These are phyloP conservation scores for Cercopithecus mona DNA, from an alignment of 2,113 vertebrate species.

Conservation along the genomic window DNA sequence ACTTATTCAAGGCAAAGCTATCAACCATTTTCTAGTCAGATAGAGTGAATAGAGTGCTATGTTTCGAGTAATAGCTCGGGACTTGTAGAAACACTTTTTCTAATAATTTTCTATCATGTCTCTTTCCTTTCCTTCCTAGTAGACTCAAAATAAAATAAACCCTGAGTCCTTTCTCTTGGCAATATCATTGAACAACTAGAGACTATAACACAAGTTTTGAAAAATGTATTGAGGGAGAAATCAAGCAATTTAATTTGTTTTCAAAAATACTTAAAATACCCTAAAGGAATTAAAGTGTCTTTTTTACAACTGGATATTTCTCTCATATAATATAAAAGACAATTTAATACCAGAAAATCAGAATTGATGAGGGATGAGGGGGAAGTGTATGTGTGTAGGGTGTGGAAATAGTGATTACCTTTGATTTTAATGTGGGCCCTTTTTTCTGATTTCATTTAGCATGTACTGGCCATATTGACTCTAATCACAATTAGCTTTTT, in stretches of 20 bases:
- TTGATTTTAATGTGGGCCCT: not conserved
- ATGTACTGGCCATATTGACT: not conserved
- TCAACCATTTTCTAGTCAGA: not conserved
- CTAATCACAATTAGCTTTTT: not conserved
- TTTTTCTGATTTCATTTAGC: slow-evolving; percentile 8
- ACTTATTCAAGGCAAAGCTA: slow-evolving; percentile 11
- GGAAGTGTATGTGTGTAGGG: rapidly evolving
- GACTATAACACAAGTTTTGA: not conserved
- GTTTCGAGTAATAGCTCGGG: slow-evolving; percentile 22
- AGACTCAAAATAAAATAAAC: slow-evolving; percentile 22
- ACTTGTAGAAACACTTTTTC: not conserved
- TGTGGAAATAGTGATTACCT: not conserved
- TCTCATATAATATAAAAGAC: not conserved
- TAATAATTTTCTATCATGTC: slow-evolving; percentile 14
- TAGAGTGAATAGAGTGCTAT: not conserved
- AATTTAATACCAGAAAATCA: not conserved
- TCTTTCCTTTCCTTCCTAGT: slow-evolving; percentile 21
- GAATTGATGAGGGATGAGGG: not conserved
- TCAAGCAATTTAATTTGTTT: slow-evolving; percentile 2
- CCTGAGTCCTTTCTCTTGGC: not conserved
- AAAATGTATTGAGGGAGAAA: not conserved
- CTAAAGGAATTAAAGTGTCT: not conserved
- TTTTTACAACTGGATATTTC: not conserved
- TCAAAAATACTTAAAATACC: not conserved
- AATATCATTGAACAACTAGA: not conserved